Conservation (phyloP, 64 coral and sea anemone genomes). For the Montipora capricornis region DNA sequence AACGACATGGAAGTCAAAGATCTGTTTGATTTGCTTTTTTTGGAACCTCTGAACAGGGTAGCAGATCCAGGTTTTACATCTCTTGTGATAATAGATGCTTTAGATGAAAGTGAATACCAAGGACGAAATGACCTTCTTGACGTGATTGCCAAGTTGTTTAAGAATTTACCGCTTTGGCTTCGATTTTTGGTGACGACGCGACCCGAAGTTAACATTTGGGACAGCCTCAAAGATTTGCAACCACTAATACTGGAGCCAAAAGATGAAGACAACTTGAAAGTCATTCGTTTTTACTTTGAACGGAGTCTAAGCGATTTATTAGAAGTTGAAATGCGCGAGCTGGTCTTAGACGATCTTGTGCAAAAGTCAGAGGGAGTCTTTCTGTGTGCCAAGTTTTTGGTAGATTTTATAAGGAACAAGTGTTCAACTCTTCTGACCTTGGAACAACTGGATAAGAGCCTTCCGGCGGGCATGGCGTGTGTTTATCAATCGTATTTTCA, state of each 20-base stretch:
- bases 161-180: constrained; percentile 34
- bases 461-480: background rate
- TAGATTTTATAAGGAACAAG: background rate
- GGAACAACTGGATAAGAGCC: background rate
- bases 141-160: constrained; percentile 4
- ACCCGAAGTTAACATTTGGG: constrained; percentile 8
- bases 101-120: constrained; percentile 62
- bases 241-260: constrained; percentile 12
- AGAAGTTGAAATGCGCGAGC: background rate
- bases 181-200: constrained; percentile 64
- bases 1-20: constrained; percentile 42
- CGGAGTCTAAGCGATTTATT: background rate
- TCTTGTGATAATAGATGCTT: constrained; percentile 54
- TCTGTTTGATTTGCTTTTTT: constrained; percentile 55
- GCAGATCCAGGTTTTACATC: background rate
- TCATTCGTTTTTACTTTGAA: background rate
- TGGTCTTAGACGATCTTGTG: background rate
- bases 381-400: background rate
- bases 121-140: constrained; percentile 25
- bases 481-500: background rate
- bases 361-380: constrained; percentile 17
- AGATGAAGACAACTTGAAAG: background rate
- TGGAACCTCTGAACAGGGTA: constrained; percentile 17
- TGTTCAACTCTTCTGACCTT: background rate
- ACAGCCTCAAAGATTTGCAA: background rate